Conservation (phyloP, 2,113 vertebrate species). For the Anolis sagrei region DNA sequence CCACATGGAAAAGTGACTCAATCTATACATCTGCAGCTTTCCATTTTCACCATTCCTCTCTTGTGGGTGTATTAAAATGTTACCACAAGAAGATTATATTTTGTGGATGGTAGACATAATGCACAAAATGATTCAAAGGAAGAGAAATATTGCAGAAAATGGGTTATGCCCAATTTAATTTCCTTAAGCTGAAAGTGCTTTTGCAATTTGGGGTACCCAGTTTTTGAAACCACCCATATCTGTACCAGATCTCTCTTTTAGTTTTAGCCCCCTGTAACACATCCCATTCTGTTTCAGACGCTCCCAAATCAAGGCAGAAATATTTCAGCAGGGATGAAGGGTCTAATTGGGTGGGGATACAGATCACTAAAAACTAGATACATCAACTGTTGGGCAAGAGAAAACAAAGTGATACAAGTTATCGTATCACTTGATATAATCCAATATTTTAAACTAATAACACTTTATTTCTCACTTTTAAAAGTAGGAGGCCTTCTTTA, state of each 20-base stretch:
- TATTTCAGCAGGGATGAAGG: too few species aligned
- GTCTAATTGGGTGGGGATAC: background rate
- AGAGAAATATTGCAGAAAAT: conserved; percentile 14
- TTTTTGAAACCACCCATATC: background rate
- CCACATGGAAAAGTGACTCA: background rate
- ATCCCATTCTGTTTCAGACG: background rate
- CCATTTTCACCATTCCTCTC: background rate
- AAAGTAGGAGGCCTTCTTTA: conserved; percentile 31
- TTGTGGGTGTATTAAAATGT: background rate
- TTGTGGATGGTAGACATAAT: background rate
- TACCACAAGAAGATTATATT: background rate
- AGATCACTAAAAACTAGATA: background rate
- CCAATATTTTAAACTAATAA: background rate
- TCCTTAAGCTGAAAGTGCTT: background rate
- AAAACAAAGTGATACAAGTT: background rate
- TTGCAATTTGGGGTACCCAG: background rate
- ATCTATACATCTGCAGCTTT: background rate
- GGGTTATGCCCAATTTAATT: background rate
- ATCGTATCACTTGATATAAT: background rate
- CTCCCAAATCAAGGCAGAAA: background rate
- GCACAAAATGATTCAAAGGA: background rate
- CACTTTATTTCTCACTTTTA: background rate
- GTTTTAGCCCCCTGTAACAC: background rate
- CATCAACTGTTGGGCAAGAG: background rate
- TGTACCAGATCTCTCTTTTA: too few species aligned